Percentiles rank a stretch among this genome's conserved stretches.
Evolutionary conservation across 2,888 invertebrate genomes (phyloP).

Genomic region (Trimorus sp.): DNA sequence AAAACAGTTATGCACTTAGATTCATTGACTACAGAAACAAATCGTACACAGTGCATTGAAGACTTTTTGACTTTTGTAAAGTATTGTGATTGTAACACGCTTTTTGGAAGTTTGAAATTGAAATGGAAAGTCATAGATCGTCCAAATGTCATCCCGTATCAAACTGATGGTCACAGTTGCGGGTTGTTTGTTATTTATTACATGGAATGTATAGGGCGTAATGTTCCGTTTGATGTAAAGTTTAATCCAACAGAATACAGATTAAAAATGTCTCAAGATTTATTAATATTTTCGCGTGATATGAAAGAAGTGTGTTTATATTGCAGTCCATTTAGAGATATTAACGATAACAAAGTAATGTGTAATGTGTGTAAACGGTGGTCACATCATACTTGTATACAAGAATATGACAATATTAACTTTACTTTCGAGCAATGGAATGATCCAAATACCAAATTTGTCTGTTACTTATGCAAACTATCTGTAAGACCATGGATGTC

Average conservation of each 20-base stretch:
- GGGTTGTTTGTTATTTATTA: slow-evolving; percentile 1
- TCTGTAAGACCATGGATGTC: not conserved
- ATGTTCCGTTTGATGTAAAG: not conserved
- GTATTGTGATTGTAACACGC: too few relatives aligned
- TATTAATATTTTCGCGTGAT: not conserved
- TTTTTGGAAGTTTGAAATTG: too few relatives aligned
- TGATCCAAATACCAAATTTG: not conserved
- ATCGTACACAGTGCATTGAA: not conserved
- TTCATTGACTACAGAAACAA: not conserved
- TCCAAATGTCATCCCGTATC: not conserved
- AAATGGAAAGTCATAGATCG: too few relatives aligned
- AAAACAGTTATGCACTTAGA: not conserved
- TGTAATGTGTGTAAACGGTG: slow-evolving; percentile 4
- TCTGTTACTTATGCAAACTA: slow-evolving; percentile 3
- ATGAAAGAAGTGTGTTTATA: slow-evolving; percentile 5
- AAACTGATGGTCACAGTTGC: slow-evolving; percentile 1
- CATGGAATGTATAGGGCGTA: slow-evolving; percentile 2
- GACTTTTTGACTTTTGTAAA: too few relatives aligned
- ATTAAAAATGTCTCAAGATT: not conserved
- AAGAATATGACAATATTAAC: not conserved
- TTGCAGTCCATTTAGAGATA: not conserved
- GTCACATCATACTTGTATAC: not conserved
- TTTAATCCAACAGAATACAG: not conserved
- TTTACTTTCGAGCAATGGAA: slow-evolving; percentile 3
- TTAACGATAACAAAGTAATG: slow-evolving; percentile 4